phyloP scores from a whole-genome alignment of 2,113 vertebrate species.

The Neodontobutis hainanensis region DNA sequence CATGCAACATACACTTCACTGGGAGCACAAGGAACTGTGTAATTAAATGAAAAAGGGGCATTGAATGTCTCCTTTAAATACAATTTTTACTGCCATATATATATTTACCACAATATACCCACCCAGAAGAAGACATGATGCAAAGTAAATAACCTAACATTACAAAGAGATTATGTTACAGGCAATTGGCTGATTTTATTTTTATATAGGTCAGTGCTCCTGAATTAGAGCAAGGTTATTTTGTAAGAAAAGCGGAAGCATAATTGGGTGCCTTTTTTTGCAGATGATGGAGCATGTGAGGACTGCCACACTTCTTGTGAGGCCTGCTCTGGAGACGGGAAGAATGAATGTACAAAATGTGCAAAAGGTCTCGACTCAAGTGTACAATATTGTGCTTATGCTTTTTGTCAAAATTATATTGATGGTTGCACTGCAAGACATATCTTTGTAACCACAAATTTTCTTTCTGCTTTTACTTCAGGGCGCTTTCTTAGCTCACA shows the following conservation, averaged over 20 bases:
- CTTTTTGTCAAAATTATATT: slow-evolving; percentile 2
- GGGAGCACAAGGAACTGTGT: too few relatives aligned
- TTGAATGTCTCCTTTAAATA: too few relatives aligned
- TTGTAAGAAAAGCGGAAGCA: not conserved
- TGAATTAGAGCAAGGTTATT: not conserved
- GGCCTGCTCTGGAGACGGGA: slow-evolving; percentile 70
- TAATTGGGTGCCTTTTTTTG: not conserved
- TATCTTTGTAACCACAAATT: not conserved
- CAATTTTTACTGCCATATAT: too few relatives aligned
- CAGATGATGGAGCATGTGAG: slow-evolving; percentile 73
- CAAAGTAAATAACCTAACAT: too few relatives aligned
- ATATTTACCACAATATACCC: too few relatives aligned
- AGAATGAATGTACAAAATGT: slow-evolving; percentile 72
- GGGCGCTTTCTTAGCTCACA: slow-evolving; percentile 77
- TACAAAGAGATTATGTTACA: too few relatives aligned
- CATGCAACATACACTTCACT: too few relatives aligned
- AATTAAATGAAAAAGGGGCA: too few relatives aligned
- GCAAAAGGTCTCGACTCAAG: slow-evolving; percentile 59
- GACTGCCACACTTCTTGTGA: slow-evolving; percentile 73
- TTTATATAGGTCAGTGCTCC: too few relatives aligned
- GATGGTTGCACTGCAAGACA: not conserved
- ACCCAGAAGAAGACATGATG: too few relatives aligned
- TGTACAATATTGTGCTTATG: not conserved
- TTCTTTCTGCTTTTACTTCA: slow-evolving; percentile 44
- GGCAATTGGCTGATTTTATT: too few relatives aligned